phyloP scores from a whole-genome alignment of 2,888 invertebrate species.

The Odontocolon sp. region DNA sequence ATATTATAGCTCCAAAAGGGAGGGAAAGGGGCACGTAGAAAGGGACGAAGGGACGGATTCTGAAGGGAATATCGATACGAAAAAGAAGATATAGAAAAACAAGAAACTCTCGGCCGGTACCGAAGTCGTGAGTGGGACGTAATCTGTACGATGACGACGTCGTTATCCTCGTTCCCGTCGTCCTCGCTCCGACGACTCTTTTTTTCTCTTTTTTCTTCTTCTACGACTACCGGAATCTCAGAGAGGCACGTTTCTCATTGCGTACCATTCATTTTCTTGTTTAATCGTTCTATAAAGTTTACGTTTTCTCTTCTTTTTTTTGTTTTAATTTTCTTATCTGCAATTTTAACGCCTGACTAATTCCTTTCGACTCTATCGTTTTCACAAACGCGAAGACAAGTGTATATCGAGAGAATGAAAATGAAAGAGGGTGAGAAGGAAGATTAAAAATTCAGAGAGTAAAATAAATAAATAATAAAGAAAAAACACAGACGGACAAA shows the following conservation, averaged over 20 bases:
- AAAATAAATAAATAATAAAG: not conserved
- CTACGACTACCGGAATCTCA: slow-evolving; percentile 37
- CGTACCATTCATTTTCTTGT: slow-evolving; percentile 26
- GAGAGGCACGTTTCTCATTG: slow-evolving; percentile 22
- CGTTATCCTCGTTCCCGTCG: slow-evolving; percentile 58
- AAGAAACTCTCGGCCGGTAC: not conserved
- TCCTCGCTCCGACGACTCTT: slow-evolving; percentile 52
- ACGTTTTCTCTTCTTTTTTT: too few relatives aligned
- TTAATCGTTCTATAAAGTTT: too few relatives aligned
- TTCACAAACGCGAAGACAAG: too few relatives aligned
- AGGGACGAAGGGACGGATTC: not conserved
- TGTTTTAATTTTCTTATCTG: too few relatives aligned
- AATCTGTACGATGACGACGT: slow-evolving; percentile 64
- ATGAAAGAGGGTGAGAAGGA: not conserved
- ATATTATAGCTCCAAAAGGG: slow-evolving; percentile 7
- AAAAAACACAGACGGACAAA: too few relatives aligned
- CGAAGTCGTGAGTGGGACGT: slow-evolving; percentile 42
- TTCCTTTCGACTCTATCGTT: too few relatives aligned
- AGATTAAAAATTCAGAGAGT: slow-evolving; percentile 34
- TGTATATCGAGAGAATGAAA: too few relatives aligned
- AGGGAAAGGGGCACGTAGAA: slow-evolving; percentile 16
- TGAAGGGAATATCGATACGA: not conserved
- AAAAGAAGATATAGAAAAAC: not conserved
- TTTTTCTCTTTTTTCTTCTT: slow-evolving; percentile 20
- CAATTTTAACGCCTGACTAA: too few relatives aligned